A percentile compares a stretch with the other conserved stretches of the same genome.
Conservation (phyloP, 2,888 invertebrate species). For the Harpalus rufipes region DNA sequence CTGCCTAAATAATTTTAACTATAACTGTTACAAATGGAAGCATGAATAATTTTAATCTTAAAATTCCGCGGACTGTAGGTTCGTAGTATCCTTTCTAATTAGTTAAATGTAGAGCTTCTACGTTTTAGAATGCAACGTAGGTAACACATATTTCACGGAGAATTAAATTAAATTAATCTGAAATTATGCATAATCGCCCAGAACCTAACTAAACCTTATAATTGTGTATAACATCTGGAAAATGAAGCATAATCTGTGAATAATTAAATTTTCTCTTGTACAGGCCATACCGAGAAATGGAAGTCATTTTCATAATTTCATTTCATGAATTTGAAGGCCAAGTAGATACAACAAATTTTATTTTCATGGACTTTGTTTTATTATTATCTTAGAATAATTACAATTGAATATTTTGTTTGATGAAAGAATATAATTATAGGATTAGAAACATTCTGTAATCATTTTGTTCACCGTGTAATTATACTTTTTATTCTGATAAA, state of each 20-base stretch:
- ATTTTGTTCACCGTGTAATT: not conserved
- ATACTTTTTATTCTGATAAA: not conserved
- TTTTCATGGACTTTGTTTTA: not conserved
- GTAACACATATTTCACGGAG: not conserved
- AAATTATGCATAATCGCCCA: not conserved
- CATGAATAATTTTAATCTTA: not conserved
- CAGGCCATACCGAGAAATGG: not conserved
- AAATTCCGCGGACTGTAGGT: not conserved
- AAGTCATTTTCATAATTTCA: not conserved
- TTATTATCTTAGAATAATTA: not conserved
- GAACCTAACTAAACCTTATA: not conserved
- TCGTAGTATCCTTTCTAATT: not conserved
- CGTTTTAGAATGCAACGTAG: not conserved
- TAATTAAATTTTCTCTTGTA: not conserved
- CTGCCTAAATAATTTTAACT: too few relatives aligned
- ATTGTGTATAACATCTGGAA: not conserved
- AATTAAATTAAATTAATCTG: not conserved
- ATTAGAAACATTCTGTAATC: not conserved
- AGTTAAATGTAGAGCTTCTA: not conserved
- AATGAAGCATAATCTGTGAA: not conserved
- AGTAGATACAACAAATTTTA: not conserved
- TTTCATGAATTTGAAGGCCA: not conserved
- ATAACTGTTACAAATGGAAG: too few relatives aligned
- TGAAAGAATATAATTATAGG: not conserved
- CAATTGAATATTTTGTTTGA: not conserved